Conservation (phyloP, 1,140 invertebrate species). For the Heliconius hewitsoni region DNA sequence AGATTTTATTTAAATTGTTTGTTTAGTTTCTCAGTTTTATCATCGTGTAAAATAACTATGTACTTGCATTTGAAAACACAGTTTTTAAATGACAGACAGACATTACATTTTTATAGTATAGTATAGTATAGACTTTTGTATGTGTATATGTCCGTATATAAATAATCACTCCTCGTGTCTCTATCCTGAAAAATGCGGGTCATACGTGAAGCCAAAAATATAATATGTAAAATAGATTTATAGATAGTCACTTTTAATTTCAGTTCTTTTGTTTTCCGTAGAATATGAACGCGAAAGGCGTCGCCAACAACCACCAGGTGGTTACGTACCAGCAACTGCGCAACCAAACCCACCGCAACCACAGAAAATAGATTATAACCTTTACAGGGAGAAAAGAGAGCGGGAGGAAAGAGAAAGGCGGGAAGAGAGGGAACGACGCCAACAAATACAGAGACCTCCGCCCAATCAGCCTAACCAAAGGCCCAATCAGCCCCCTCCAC, state of each 20-base stretch:
- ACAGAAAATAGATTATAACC: slow-evolving; percentile 75
- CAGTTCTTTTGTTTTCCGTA: slow-evolving; percentile 29
- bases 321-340: slow-evolving; percentile 66
- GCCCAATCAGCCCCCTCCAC: slow-evolving; percentile 49
- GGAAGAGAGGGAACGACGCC: slow-evolving; percentile 59
- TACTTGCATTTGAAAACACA: too few species aligned
- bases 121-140: too few species aligned
- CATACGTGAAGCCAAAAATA: too few species aligned
- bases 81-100: too few species aligned
- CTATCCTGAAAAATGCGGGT: too few species aligned
- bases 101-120: too few species aligned
- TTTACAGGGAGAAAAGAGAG: slow-evolving; percentile 74
- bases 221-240: too few species aligned
- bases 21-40: too few species aligned
- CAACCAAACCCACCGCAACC: slow-evolving; percentile 52
- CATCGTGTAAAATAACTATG: too few species aligned
- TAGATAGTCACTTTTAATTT: background rate
- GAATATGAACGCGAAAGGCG: slow-evolving; percentile 73
- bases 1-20: too few species aligned
- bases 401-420: slow-evolving; percentile 69
- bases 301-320: slow-evolving; percentile 62
- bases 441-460: slow-evolving; percentile 49
- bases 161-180: too few species aligned
- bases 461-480: slow-evolving; percentile 40
- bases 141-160: too few species aligned